Conservation (phyloP, 2,113 vertebrate species). For the Urocolius indicus region DNA sequence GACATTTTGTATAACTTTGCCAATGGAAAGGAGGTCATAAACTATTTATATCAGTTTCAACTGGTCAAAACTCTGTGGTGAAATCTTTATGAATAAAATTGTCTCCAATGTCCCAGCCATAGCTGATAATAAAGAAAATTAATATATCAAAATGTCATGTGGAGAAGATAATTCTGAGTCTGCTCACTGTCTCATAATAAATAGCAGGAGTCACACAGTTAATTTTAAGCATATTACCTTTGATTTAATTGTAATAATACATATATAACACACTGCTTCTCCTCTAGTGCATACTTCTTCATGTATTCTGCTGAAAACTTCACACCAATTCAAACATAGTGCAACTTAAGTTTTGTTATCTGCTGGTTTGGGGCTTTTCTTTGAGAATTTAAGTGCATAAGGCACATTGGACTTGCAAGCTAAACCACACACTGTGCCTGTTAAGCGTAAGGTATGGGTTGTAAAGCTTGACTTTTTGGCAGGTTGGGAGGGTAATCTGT, state of each 20-base stretch:
- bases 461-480: neutral
- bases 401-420: neutral
- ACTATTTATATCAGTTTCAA: neutral
- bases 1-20: neutral
- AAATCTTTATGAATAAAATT: neutral
- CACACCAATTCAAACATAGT: neutral
- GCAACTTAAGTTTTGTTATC: neutral
- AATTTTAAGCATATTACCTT: neutral
- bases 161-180: neutral
- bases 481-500: neutral
- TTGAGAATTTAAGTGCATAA: neutral
- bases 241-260: neutral
- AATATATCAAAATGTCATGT: neutral
- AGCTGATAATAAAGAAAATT: neutral
- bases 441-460: neutral
- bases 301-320: neutral
- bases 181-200: neutral
- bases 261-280: neutral
- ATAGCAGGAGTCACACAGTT: neutral
- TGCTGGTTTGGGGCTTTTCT: neutral
- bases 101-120: fast-evolving
- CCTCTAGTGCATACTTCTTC: neutral
- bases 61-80: neutral
- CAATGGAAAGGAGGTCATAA: neutral
- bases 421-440: neutral